These are phyloP conservation scores for Amphipyra tragopoginis DNA, from an alignment of 2,888 invertebrate genomes.

Conservation along the genomic window DNA sequence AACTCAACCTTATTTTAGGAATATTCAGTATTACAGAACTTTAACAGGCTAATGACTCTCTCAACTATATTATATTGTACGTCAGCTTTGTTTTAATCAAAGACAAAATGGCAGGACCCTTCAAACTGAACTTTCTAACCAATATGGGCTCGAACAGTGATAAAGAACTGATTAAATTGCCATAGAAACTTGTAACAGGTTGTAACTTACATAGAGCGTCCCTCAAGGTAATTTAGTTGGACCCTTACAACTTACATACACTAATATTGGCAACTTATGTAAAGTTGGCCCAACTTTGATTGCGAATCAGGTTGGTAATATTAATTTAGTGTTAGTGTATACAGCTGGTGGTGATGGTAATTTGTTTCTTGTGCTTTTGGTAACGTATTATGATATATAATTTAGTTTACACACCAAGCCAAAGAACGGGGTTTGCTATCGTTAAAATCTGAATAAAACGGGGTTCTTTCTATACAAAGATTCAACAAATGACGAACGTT, in stretches of 20 bases:
- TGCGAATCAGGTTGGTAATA: slow-evolving; percentile 46
- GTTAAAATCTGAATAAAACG: no score
- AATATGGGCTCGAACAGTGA: slow-evolving; percentile 37
- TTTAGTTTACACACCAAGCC: no score
- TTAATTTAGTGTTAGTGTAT: slow-evolving; percentile 50
- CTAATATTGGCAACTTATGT: slow-evolving; percentile 49
- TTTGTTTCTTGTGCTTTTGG: no score
- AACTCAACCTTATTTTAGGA: no score
- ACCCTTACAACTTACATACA: slow-evolving; percentile 44
- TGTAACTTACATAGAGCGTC: slow-evolving; percentile 34
- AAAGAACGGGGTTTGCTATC: no score
- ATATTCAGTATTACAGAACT: background rate
- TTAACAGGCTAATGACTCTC: slow-evolving; percentile 10
- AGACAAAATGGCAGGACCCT: background rate
- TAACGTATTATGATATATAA: no score
- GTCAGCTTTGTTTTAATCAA: background rate
- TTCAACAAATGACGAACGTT: no score
- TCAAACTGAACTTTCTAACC: slow-evolving; percentile 25
- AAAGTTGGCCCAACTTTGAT: slow-evolving; percentile 55
- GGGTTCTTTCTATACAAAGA: no score
- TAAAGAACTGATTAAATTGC: slow-evolving; percentile 52
- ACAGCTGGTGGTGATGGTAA: slow-evolving; percentile 30
- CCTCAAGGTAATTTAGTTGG: slow-evolving; percentile 52
- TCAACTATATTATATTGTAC: background rate
- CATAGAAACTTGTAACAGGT: slow-evolving; percentile 49